Evolutionary conservation across 2,888 invertebrate species (phyloP), one percentile per base, ranked within the genome.

Genomic region (Hedya salicella): DNA sequence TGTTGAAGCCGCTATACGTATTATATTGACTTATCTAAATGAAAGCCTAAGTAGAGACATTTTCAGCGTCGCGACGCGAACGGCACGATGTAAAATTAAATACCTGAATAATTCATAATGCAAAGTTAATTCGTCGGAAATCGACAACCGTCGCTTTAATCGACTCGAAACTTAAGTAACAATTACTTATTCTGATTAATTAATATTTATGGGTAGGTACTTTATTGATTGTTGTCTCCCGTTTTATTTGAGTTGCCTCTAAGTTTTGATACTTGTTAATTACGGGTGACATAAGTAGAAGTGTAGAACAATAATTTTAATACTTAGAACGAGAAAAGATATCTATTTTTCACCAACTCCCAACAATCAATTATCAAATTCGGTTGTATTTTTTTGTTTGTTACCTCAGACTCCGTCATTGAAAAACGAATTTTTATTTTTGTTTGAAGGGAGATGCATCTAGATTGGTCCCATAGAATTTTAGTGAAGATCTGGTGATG

Each of bases 131-230:
- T 64, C 57, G 50, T n/a, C 50, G 64, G 64, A 64, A 64, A 64
- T 64, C 64, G 64, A 64, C 64, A 64, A 64, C 64, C 42, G 64
- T 59, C 64, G 52, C 64, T 64, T 64, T 64, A 61, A 64, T 64
- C 50, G 57, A 56, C 42, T 30, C 49, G 19, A 40, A 48, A 59
- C 59, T 64, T 64, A 64, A 59, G 64, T 52, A 52, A 57, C 44
- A 44, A 64, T 64, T 59, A 64, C 49, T 64, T 64, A 64, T 64
- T 64, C 64, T n/a, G 52, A 64, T 64, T 64, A 59, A 64, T 64
- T 32, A 57, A 40, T 59, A 64, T 63, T 57, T 57, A 63, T 56
- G 36, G n/a, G n/a, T n/a, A n/a, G n/a, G 8, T 13, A 40, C 39
- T 56, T 49, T 32, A 57, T 42, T 63, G 42, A 63, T 54, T 63